Base-by-base conservation (phyloP, 2,888 invertebrate species). In the Elmis aenea region DNA sequence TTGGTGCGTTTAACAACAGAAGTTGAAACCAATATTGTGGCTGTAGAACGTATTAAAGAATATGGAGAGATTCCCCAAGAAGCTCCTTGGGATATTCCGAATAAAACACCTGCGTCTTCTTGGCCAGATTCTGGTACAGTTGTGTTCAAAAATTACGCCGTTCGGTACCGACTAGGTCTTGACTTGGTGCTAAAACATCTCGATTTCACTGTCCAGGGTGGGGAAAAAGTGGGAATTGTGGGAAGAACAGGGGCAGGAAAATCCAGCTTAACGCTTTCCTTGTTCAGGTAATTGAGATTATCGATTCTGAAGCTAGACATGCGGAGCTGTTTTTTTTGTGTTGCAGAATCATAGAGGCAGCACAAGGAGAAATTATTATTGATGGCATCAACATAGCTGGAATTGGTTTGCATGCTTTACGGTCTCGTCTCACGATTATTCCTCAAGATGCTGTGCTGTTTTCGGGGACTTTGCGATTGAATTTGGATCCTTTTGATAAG, bases 391-490 rank as follows among this genome's bases (percentile, higher is more conserved):
- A 91, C 62, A 84, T 94, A 50, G 69, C 86, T 5, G 75, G 76
- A 27, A 71, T 94, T 53, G 93, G 93, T 10, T 75, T 94, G 26
- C 93, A 93, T 66, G 83, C 85, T 58, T 69, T 94, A 46, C 77
- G 93, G 38, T 83, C 86, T 5, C 77, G 84, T 48, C 73, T 92
- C 51, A 91, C 91, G 23, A 90, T 92, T 59, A 92, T 86, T 64
- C 85, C 85, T 24, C 85, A 96, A 74, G 96, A 96, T 71, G 95
- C 95, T 0, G 90, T 95, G 26, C 73, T 96, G 41, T 96, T 96
- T 72, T 91, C 92, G 11, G 95, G 95, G 27, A 83, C 84, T 3
- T 71, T 96, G 51, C 77, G 95, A 30, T 77, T 88, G 71, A 96
- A 96, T 72, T 75, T 96, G 44, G 96, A 96, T 73, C 96, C 96